Evolutionary conservation across 2,888 invertebrate species (phyloP).

Genomic region (Meghimatium bilineatum): DNA sequence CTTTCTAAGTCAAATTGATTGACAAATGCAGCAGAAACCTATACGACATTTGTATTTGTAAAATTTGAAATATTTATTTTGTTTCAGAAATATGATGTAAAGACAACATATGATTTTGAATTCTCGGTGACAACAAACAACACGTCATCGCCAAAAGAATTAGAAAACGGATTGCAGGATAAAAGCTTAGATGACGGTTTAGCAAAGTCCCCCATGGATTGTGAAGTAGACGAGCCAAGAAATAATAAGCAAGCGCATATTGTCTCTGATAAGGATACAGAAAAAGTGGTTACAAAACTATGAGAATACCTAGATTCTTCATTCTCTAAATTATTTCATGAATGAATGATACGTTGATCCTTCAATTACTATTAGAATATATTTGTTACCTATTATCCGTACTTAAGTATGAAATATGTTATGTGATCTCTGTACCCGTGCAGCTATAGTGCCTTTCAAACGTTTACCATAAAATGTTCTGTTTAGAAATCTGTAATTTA

Average conservation of each 20-base stretch:
- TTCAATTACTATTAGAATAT: not conserved
- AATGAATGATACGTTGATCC: not conserved
- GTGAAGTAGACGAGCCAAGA: not conserved
- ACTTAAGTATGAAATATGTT: no score
- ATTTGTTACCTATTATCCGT: not conserved
- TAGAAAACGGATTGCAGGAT: not conserved
- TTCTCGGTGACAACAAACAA: not conserved
- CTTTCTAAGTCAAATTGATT: no score
- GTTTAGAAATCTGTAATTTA: no score
- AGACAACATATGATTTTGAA: slow-evolving; percentile 4
- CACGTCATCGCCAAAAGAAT: not conserved
- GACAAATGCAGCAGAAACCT: no score
- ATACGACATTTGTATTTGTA: not conserved
- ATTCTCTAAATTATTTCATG: no score
- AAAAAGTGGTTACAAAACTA: not conserved
- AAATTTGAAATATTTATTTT: not conserved
- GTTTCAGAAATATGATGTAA: slow-evolving; percentile 15
- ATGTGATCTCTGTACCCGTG: no score
- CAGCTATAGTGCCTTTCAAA: no score
- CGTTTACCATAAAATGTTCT: no score
- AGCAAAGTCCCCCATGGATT: not conserved
- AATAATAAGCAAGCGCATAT: not conserved
- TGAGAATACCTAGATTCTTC: not conserved
- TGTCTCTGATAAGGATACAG: not conserved
- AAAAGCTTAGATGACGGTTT: not conserved